A percentile compares a stretch with the other conserved stretches of the same genome.
phyloP scores from a whole-genome alignment of 2,888 invertebrate genomes.

The Ochropleura plecta region DNA sequence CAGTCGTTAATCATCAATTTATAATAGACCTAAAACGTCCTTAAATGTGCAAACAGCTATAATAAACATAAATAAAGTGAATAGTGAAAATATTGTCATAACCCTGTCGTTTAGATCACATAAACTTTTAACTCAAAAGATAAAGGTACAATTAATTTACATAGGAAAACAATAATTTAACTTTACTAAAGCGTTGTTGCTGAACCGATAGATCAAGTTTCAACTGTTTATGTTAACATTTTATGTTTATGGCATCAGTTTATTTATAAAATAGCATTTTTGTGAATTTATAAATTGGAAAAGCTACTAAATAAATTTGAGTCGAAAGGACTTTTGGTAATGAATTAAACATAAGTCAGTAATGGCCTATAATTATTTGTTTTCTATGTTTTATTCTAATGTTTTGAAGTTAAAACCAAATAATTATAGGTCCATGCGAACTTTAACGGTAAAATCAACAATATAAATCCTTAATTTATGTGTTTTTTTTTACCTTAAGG shows the following conservation, averaged over 20 bases:
- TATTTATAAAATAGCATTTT: slow-evolving; percentile 12
- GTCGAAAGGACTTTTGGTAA: neutral
- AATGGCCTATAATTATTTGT: neutral
- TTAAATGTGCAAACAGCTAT: neutral
- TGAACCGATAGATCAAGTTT: slow-evolving; percentile 27
- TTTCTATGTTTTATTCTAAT: neutral
- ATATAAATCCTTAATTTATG: neutral
- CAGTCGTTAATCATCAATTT: neutral
- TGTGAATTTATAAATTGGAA: neutral
- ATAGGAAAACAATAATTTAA: slow-evolving; percentile 49
- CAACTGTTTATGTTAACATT: slow-evolving; percentile 13
- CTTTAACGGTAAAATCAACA: slow-evolving; percentile 9
- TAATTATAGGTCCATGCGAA: slow-evolving; percentile 19
- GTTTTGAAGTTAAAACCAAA: too few relatives aligned
- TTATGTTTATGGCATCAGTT: slow-evolving; percentile 21
- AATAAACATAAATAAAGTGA: slow-evolving; percentile 9
- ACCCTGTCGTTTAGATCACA: slow-evolving; percentile 27
- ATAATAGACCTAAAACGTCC: neutral
- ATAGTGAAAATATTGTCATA: slow-evolving; percentile 27
- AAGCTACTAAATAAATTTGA: neutral
- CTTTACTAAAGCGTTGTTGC: slow-evolving; percentile 15
- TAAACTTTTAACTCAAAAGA: slow-evolving; percentile 31
- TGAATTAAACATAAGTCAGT: slow-evolving; percentile 7
- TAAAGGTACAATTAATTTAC: slow-evolving; percentile 51
- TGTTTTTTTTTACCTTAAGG: neutral